Evolutionary conservation across 2,113 vertebrate genomes (phyloP), one percentile per base, ranked within the genome.

Genomic region (Coregonus clupeaformis): DNA sequence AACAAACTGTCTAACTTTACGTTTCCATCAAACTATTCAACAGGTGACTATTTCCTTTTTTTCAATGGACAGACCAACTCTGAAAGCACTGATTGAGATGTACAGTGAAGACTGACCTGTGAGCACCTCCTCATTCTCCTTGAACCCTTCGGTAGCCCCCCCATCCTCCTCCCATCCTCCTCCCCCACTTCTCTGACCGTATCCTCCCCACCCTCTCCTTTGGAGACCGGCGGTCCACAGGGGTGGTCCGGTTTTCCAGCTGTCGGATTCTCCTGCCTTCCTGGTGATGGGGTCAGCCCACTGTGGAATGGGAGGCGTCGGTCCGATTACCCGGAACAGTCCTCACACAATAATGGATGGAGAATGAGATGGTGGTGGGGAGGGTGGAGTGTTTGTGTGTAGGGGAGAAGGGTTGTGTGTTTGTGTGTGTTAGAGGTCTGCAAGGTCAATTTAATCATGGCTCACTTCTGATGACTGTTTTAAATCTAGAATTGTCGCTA

Each of bases 311-410:
- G 18, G 13, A 80, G n/a, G 65, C 84, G 85, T 90, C 79, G 74
- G 84, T 83, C 82, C 71, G 84, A 91, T 91, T 88, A 89, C 74
- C 74, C 62, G 84, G 77, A 67, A 80, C 86, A 87, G 73, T 82
- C 75, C 80, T 89, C 84, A 85, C 47, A 81, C 77, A 78, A 64
- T 82, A 81, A 87, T 76, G 69, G 72, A 68, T 82, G 80, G 71
- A 81, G 79, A 69, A 70, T 67, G 68, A 47, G 32, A 16, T 62
- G 2, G 55, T 59, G 76, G 4, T 70, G 47, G 27, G 66, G 72
- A 72, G 57, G 20, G 57, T 7, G n/a, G 57, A 24, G 22, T 49
- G 68, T 69, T 20, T 49, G 68, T 68, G 60, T 73, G 66, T 52
- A 1, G 16, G 57, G n/a, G n/a, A 16, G 57, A 5, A 1, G 52